Evolutionary conservation across 2,888 invertebrate species (phyloP), one percentile per base, ranked within the genome.

Genomic region (Lucinisca nassula): DNA sequence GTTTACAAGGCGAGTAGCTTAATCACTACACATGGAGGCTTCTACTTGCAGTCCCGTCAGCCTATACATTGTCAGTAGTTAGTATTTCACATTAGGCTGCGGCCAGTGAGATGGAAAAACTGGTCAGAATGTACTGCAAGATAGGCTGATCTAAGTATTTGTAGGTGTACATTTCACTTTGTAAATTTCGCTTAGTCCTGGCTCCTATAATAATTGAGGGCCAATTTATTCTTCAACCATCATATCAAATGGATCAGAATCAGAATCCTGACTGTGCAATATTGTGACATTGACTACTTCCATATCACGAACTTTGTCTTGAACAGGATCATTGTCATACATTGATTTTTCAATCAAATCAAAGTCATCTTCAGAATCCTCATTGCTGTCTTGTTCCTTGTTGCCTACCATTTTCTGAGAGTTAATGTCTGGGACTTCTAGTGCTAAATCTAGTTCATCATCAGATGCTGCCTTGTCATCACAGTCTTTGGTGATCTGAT

Each of bases 221-320:
- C 58, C 24, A 40, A 27, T 67, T 67, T 17, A 79, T 83, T 72
- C 92, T 79, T 93, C 92, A 70, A 92, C 92, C 78, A 91, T 91
- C 38, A 93, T 73, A 85, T 93, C 93, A 87, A 93, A 91, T 14
- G 93, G 93, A 86, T 93, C 92, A 73, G 92, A 92, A 32, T 90
- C 90, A n/a, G 81, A 61, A 35, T 87, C 84, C 74, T 61, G 40
- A 8, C 72, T 35, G n/a, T 55, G 61, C 21, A 67, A 38, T 17
- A 40, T 51, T 35, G 74, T 24, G 0, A 61, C 75, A 17, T 49
- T n/a, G n/a, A 67, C 24, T 8, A 74, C 27, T 17, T 67, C 78
- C 32, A 79, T 82, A 70, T 87, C 85, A 38, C 38, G 67, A 24
- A 86, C 45, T 32, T 89, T 88, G 35, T 82, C 82, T 17, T 80